Conservation (phyloP, 2,888 invertebrate species). For the Saturnia pavonia region DNA sequence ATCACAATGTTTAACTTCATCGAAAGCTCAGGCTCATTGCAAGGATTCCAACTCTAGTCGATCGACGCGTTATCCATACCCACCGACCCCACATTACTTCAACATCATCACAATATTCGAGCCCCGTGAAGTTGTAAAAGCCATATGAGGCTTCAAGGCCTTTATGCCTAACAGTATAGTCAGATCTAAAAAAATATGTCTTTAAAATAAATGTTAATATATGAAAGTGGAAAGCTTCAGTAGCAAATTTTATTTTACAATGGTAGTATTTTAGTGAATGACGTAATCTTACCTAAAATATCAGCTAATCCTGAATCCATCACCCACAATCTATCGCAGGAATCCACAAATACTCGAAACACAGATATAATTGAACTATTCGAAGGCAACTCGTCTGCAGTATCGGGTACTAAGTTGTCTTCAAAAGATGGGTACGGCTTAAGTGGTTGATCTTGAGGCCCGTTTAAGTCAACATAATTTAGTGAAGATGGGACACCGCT, state of each 20-base stretch:
- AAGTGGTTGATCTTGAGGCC: constrained; percentile 86
- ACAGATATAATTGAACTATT: constrained; percentile 86
- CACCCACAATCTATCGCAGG: constrained; percentile 91
- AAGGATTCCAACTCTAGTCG: no score
- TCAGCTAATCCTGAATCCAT: constrained; percentile 90
- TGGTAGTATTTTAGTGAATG: neutral
- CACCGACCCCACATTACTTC: no score
- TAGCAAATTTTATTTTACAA: neutral
- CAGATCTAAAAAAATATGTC: no score
- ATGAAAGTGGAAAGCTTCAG: neutral
- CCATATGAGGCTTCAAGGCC: no score
- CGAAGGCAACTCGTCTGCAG: constrained; percentile 68
- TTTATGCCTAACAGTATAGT: no score
- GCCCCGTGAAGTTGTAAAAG: no score
- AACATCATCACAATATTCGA: no score
- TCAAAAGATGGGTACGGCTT: constrained; percentile 90
- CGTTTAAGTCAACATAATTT: constrained; percentile 84
- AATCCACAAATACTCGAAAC: constrained; percentile 87
- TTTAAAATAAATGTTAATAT: neutral
- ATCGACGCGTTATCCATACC: no score
- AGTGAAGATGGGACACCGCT: constrained; percentile 87
- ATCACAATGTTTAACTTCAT: no score
- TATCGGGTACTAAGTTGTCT: constrained; percentile 87
- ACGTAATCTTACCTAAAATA: constrained; percentile 82
- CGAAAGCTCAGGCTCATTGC: no score